A percentile compares a stretch with the other conserved stretches of the same genome.
These are phyloP conservation scores for Pinna nobilis DNA, from an alignment of 1,140 invertebrate genomes.

Conservation along the genomic window DNA sequence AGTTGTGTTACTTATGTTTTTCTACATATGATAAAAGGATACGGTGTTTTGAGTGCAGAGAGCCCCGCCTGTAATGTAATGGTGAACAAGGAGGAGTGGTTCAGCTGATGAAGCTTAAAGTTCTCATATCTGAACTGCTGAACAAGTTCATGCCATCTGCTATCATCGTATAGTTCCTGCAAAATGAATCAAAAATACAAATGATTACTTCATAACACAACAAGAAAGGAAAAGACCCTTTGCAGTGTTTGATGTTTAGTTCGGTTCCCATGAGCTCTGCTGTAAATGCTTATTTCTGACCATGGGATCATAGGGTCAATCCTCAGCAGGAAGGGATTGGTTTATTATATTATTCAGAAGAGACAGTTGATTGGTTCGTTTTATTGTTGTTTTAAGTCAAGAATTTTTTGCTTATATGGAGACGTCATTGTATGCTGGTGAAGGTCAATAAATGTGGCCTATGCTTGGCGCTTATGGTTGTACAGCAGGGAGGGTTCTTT, in stretches of 20 bases:
- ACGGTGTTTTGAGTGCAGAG: conserved; percentile 95
- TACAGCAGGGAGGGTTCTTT: too few relatives aligned
- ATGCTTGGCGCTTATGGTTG: too few relatives aligned
- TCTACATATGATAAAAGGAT: conserved; percentile 60
- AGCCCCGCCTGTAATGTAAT: conserved; percentile 94
- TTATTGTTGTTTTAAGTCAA: too few relatives aligned
- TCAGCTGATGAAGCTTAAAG: conserved; percentile 94
- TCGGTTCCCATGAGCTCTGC: background rate
- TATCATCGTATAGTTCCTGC: conserved; percentile 80
- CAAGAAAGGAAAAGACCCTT: background rate
- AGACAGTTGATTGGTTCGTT: too few relatives aligned
- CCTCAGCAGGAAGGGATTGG: too few relatives aligned
- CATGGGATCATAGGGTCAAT: too few relatives aligned
- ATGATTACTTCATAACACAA: background rate
- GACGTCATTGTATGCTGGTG: too few relatives aligned
- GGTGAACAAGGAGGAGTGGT: conserved; percentile 92
- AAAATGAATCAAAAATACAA: conserved; percentile 31
- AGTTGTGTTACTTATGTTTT: background rate
- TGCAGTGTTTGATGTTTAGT: background rate
- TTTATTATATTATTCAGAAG: too few relatives aligned
- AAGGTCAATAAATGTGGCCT: too few relatives aligned
- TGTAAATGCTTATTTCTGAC: too few relatives aligned
- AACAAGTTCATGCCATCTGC: conserved; percentile 88
- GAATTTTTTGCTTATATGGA: too few relatives aligned
- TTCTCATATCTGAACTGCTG: conserved; percentile 95